A percentile compares a stretch with the other conserved stretches of the same genome.
phyloP scores from a whole-genome alignment of 2,888 invertebrate species.

The Pheosia gnoma region DNA sequence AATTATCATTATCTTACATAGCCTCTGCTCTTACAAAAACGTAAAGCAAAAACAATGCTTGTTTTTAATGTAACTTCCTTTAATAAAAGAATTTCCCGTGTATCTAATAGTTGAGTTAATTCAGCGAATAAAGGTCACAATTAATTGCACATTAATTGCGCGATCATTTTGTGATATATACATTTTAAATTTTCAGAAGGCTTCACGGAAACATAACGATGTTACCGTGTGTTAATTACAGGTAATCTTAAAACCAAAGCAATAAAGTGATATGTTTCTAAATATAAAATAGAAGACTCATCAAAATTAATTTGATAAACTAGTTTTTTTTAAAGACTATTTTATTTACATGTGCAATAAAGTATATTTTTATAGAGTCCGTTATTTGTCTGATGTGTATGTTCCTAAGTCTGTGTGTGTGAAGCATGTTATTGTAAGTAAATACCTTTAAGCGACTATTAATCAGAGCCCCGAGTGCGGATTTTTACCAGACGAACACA shows the following conservation, averaged over 20 bases:
- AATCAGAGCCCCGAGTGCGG: too few species aligned
- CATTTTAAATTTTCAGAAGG: background rate
- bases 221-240: background rate
- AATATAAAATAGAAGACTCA: too few species aligned
- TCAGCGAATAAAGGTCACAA: background rate
- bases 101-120: background rate
- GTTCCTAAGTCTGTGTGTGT: too few species aligned
- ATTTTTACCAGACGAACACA: too few species aligned
- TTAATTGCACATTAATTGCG: background rate
- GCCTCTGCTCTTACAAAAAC: background rate
- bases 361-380: too few species aligned
- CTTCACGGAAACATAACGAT: background rate
- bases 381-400: too few species aligned
- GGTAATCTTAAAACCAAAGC: background rate
- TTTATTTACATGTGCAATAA: too few species aligned
- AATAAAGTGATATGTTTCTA: background rate
- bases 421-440: too few species aligned
- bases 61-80: background rate
- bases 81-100: background rate
- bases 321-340: too few species aligned
- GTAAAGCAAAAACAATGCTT: background rate
- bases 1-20: slow-evolving; percentile 2
- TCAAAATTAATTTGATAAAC: too few species aligned
- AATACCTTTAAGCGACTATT: too few species aligned
- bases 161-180: background rate